Base-by-base conservation (phyloP, 2,888 invertebrate genomes). In the Melanargia galathea region DNA sequence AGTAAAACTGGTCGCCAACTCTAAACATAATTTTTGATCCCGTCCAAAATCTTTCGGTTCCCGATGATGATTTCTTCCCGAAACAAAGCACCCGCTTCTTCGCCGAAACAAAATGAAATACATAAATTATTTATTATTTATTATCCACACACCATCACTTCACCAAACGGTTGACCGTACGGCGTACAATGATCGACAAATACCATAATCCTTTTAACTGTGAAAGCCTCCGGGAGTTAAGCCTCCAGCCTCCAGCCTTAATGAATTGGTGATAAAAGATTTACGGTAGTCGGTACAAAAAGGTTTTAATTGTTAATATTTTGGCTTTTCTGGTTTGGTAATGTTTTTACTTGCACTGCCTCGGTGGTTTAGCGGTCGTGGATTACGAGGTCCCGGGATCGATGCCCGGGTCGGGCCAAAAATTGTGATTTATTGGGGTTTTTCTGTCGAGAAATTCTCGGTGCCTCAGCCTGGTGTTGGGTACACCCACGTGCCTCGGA, bases 131-230 rank as follows among this genome's bases (percentile, higher is more conserved):
- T n/a, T n/a, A n/a, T n/a, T n/a, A n/a, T n/a, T n/a, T n/a, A 55
- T 18, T 52, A 13, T 33, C 16, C 30, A 30, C 30, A 20, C 33
- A 52, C 33, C 18, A 4, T 20, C 20, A 22, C 11, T 8, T 20
- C 20, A 22, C 11, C 45, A 11, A 46, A 22, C 35, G 11, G n/a
- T 18, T 33, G 18, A 51, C 51, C 33, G 4, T 18, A 35, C 11
- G 4, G 13, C 33, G 4, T 18, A 35, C 11, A 8, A 20, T 20
- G 13, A 20, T 35, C 33, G 20, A 18, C 20, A 30, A 52, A 52
- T 7, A 35, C 52, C 20, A 20, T 52, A 52, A 52, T 33, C 52
- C 52, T 20, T 52, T 52, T 52, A 52, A 20, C 35, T 20, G 2
- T 52, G 18, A 51, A 52, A 20, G 33, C 20, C 11, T 10, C 20